Base-by-base conservation (phyloP, 2,888 invertebrate species). In the Venusia cambrica region DNA sequence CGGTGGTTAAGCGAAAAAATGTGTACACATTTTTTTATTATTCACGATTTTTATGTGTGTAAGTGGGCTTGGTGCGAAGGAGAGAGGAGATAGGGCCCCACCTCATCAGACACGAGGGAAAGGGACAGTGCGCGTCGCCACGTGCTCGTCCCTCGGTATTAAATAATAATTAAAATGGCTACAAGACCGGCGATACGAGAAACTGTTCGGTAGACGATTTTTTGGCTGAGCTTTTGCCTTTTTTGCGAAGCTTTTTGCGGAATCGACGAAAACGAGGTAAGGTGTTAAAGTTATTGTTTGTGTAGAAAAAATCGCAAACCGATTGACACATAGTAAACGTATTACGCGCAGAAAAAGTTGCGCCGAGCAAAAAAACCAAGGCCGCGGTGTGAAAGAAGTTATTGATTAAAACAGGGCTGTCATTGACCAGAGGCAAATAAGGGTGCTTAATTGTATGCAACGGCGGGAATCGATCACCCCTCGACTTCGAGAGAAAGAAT, bases 151-250 rank as follows among this genome's bases (percentile, higher is more conserved):
- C 81, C 84, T 74, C 63, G 78, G 80, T 84, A 87, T 87, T 87
- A 87, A 87, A 87, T 87, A 87, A 87, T 87, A 87, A 87, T 87
- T 87, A 87, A 87, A 87, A 87, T 85, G 87, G 85, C 84, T 87
- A 81, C 81, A 83, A 83, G 79, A 79, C 73, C 69, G 76, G 73
- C 78, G 80, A 77, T 81, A 75, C 78, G 76, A 78, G 76, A 81
- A 77, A 79, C 70, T 72, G 73, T 77, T 77, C 70, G 76, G 84
- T 81, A 84, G 87, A 87, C 87, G 66, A 85, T 85, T 83, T 87
- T 87, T 87, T 85, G 81, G 74, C 59, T 54, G 62, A 83, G 84
- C 83, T 85, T 83, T 80, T 71, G 70, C 64, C 71, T 74, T 84
- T 81, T 87, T 84, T 83, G 74, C 67, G 14, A 42, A 62, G 73